phyloP scores from a whole-genome alignment of 2,888 invertebrate genomes.

The Oxytorus armatus region DNA sequence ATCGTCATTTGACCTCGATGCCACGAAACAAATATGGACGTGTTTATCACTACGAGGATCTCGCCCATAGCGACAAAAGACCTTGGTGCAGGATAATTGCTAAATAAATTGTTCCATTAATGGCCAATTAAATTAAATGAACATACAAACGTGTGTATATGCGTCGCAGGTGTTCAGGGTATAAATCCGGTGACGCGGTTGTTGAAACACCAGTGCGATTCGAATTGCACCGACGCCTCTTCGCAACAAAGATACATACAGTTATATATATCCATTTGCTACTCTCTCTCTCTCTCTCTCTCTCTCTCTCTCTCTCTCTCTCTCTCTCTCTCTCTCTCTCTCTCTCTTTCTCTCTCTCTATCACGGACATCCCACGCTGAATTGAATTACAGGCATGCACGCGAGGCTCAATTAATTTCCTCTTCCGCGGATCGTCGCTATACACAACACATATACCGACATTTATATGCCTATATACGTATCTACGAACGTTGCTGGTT shows the following conservation, averaged over 20 bases:
- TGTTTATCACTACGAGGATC: too few relatives aligned
- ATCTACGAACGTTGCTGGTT: constrained; percentile 15
- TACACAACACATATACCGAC: not conserved
- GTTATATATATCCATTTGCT: constrained; percentile 18
- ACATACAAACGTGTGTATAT: not conserved
- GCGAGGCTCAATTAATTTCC: constrained; percentile 67
- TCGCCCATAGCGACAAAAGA: not conserved
- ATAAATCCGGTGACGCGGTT: constrained; percentile 36
- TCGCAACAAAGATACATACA: not conserved
- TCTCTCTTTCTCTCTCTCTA: constrained; percentile 29
- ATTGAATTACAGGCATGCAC: constrained; percentile 64
- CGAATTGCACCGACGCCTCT: constrained; percentile 39
- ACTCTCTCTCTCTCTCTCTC: constrained; percentile 19
- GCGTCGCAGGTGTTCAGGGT: constrained; percentile 9
- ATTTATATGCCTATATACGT: not conserved
- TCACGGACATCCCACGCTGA: constrained; percentile 41
- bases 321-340: constrained; percentile 29
- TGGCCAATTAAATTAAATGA: constrained; percentile 24
- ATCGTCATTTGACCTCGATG: too few relatives aligned
- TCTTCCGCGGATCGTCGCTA: constrained; percentile 62
- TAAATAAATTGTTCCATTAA: constrained; percentile 44
- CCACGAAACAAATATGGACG: too few relatives aligned
- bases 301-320: constrained; percentile 24
- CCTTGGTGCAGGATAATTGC: constrained; percentile 29
- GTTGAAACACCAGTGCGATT: constrained; percentile 46